A percentile compares a stretch with the other conserved stretches of the same genome.
phyloP scores from a whole-genome alignment of 2,797 vertebrate genomes.

The Harpagifer antarcticus region DNA sequence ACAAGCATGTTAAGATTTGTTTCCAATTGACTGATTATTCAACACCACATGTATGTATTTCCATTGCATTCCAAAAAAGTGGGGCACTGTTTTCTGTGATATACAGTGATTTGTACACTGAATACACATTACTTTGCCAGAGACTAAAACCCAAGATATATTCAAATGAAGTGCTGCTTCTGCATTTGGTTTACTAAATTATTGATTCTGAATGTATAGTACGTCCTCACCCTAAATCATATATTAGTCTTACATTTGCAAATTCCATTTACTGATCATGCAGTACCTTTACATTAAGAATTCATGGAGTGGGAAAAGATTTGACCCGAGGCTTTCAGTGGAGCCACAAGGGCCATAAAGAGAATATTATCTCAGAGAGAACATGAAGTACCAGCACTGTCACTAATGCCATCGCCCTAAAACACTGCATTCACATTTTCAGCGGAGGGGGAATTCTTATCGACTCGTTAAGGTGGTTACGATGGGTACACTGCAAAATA shows the following conservation, averaged over 20 bases:
- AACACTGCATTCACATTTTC: neutral
- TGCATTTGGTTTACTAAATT: slow-evolving; percentile 49
- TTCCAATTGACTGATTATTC: neutral
- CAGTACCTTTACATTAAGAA: slow-evolving; percentile 47
- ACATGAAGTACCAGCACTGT: slow-evolving; percentile 15
- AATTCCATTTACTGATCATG: slow-evolving; percentile 53
- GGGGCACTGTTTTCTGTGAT: neutral
- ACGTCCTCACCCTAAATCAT: slow-evolving; percentile 48
- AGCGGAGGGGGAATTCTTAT: neutral
- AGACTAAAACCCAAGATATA: slow-evolving; percentile 7
- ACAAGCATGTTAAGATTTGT: too few relatives aligned
- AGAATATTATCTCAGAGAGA: slow-evolving; percentile 41
- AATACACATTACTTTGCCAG: neutral
- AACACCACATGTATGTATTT: too few relatives aligned
- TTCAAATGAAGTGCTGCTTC: slow-evolving; percentile 16
- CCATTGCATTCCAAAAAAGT: neutral
- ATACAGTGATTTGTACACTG: neutral
- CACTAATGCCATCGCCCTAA: neutral
- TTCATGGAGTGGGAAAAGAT: slow-evolving; percentile 38
- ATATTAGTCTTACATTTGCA: slow-evolving; percentile 71
- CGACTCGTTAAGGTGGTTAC: slow-evolving; percentile 8
- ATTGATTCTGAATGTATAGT: slow-evolving; percentile 59
- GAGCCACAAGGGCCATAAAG: slow-evolving; percentile 28
- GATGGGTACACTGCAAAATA: slow-evolving; percentile 6
- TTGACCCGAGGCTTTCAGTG: slow-evolving; percentile 48